Evolutionary conservation across 2,797 vertebrate species (phyloP).

Genomic region (Cygnus olor): DNA sequence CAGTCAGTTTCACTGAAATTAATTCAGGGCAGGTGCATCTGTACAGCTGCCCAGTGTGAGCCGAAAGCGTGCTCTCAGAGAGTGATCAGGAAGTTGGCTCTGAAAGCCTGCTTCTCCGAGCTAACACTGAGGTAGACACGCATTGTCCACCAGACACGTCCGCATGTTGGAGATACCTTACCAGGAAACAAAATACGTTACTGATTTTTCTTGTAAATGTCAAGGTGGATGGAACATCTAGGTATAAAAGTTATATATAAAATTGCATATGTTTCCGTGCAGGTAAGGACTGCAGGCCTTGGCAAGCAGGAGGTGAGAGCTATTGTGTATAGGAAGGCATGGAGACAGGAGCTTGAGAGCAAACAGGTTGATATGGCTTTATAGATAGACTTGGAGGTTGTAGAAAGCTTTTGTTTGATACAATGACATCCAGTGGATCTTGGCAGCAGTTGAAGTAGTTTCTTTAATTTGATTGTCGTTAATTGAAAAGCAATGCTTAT

Average conservation of each 20-base stretch:
- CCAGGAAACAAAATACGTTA: neutral
- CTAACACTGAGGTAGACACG: accelerated
- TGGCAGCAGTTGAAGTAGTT: neutral
- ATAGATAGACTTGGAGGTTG: neutral
- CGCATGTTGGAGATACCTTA: accelerated
- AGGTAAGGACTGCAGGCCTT: neutral
- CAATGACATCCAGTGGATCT: neutral
- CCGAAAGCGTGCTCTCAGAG: neutral
- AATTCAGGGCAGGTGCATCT: neutral
- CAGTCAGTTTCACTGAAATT: neutral
- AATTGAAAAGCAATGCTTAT: accelerated
- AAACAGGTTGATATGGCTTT: neutral
- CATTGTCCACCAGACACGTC: accelerated
- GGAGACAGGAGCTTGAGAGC: neutral
- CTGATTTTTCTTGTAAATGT: accelerated
- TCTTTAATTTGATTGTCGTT: neutral
- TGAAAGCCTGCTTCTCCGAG: neutral
- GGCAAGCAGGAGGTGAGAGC: neutral
- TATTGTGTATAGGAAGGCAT: accelerated
- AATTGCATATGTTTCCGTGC: accelerated
- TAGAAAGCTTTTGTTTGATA: neutral
- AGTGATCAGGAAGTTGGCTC: neutral
- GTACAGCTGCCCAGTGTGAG: neutral
- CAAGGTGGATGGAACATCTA: neutral
- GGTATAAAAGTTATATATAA: neutral